A percentile compares a stretch with the other conserved stretches of the same genome.
These are phyloP conservation scores for Phrynosoma platyrhinos DNA, from an alignment of 2,113 vertebrate genomes.

Conservation along the genomic window DNA sequence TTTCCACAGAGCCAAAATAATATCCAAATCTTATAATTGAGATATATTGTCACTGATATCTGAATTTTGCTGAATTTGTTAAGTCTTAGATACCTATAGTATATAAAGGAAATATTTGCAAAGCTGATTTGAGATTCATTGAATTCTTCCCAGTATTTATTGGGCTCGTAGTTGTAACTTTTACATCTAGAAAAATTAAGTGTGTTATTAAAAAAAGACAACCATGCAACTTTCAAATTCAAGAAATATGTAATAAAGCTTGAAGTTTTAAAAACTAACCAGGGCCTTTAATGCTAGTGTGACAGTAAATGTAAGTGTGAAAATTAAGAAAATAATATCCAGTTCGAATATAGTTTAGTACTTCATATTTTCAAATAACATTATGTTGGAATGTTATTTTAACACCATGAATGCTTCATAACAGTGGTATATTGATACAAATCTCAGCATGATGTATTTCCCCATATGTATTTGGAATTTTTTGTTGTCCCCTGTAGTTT, in stretches of 20 bases:
- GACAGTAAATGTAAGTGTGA: slow-evolving; percentile 29
- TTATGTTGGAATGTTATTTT: background rate
- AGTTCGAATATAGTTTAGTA: slow-evolving; percentile 9
- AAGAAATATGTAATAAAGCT: rapidly evolving
- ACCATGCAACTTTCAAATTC: slow-evolving; percentile 41
- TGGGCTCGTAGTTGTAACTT: slow-evolving; percentile 35
- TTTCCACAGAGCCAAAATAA: slow-evolving; percentile 48
- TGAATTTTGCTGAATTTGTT: slow-evolving; percentile 41
- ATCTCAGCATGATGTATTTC: slow-evolving; percentile 74
- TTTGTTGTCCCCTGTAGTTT: slow-evolving; percentile 74
- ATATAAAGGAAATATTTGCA: slow-evolving; percentile 45
- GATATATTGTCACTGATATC: background rate
- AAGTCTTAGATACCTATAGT: slow-evolving; percentile 42
- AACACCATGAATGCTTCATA: slow-evolving; percentile 33
- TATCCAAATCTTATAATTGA: slow-evolving; percentile 20
- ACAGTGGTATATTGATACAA: slow-evolving; percentile 52
- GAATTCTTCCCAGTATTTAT: slow-evolving; percentile 64
- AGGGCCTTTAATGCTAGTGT: slow-evolving; percentile 36
- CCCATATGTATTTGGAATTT: slow-evolving; percentile 68
- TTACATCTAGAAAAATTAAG: slow-evolving; percentile 60
- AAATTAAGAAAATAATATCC: slow-evolving; percentile 32
- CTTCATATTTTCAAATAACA: slow-evolving; percentile 49
- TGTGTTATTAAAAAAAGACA: slow-evolving; percentile 57
- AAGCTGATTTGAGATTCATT: slow-evolving; percentile 58
- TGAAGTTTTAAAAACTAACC: background rate